These are phyloP conservation scores for Perca schrenkii DNA, from an alignment of 2,113 vertebrate species.

Conservation along the genomic window DNA sequence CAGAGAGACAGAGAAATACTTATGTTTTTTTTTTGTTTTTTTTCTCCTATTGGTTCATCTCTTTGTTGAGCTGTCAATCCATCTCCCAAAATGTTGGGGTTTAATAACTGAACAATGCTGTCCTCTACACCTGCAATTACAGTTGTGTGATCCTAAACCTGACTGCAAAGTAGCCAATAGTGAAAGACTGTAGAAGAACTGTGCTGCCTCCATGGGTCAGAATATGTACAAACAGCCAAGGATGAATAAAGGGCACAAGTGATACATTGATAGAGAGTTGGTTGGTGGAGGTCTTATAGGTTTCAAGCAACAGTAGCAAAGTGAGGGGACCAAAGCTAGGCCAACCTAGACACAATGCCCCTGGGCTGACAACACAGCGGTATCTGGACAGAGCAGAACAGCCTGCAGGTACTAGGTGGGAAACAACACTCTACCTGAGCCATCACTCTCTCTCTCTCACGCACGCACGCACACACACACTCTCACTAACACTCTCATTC, in stretches of 20 bases:
- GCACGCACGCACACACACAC: background rate
- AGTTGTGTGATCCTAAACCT: background rate
- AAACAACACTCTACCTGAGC: slow-evolving; percentile 29
- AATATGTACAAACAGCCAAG: background rate
- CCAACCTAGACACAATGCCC: slow-evolving; percentile 38
- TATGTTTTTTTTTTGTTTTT: background rate
- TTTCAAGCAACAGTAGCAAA: slow-evolving; percentile 1
- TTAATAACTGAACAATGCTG: background rate
- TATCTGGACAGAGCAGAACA: slow-evolving; percentile 54
- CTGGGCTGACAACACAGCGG: slow-evolving; percentile 53
- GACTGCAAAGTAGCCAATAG: background rate
- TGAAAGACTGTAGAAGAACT: background rate
- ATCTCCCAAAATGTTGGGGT: background rate
- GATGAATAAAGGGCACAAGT: background rate
- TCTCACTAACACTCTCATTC: background rate
- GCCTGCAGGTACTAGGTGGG: slow-evolving; percentile 46
- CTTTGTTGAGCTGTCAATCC: background rate
- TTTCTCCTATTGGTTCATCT: background rate
- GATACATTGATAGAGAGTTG: background rate
- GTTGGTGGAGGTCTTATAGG: background rate
- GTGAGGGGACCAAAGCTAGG: slow-evolving; percentile 37
- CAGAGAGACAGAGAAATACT: background rate
- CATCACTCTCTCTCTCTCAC: background rate
- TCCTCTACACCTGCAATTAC: background rate
- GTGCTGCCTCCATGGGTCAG: background rate